These are phyloP conservation scores for Dallia pectoralis DNA, from an alignment of 2,797 vertebrate genomes.

Conservation along the genomic window DNA sequence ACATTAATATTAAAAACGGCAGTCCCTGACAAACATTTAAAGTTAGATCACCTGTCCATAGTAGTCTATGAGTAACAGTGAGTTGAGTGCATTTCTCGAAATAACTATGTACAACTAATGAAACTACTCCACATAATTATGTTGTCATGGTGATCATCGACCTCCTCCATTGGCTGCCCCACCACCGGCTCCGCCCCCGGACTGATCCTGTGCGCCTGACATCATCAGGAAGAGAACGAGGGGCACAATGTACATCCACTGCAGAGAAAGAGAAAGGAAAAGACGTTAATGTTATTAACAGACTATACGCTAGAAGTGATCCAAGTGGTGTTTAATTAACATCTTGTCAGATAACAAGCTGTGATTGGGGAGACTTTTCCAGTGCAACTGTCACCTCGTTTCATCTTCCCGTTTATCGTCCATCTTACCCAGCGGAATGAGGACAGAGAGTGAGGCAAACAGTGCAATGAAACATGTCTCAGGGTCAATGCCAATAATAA, in stretches of 20 bases:
- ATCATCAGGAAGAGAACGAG: constrained; percentile 95
- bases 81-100: constrained; percentile 33
- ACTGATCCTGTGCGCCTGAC: constrained; percentile 90
- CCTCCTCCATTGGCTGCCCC: constrained; percentile 77
- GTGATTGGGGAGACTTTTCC: constrained; percentile 20
- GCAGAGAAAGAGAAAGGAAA: constrained; percentile 27
- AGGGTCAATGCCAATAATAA: constrained; percentile 50
- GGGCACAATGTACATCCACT: constrained; percentile 98
- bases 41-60: constrained; percentile 25
- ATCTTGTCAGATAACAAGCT: constrained; percentile 4
- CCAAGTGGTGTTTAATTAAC: not conserved
- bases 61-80: constrained; percentile 18
- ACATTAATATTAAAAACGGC: constrained; percentile 58
- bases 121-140: constrained; percentile 26
- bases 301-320: constrained; percentile 3
- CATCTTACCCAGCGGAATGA: constrained; percentile 33
- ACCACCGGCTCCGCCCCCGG: constrained; percentile 79
- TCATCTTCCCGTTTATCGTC: constrained; percentile 42
- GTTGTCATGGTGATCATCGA: constrained; percentile 56
- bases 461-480: constrained; percentile 14
- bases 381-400: constrained; percentile 33
- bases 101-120: constrained; percentile 65
- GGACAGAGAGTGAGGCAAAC: constrained; percentile 22
- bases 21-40: constrained; percentile 33
- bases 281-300: not conserved